Evolutionary conservation across 2,888 invertebrate genomes (phyloP), one percentile per base, ranked within the genome.

Genomic region (Lochmaea crataegi): DNA sequence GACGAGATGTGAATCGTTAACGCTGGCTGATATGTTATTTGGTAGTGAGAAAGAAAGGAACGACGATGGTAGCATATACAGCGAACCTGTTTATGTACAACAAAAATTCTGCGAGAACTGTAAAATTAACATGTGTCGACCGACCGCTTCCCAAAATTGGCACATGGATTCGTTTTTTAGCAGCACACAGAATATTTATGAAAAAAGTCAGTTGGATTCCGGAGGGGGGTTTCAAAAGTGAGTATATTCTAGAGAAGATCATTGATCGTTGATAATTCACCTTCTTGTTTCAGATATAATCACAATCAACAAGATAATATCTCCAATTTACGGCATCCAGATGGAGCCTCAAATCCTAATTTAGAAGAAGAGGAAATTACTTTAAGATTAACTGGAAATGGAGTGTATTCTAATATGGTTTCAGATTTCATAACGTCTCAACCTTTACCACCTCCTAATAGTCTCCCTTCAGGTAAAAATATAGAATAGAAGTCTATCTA

Each of bases 291-390:
- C 48, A 70, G 90, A 85, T 90, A 89, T 83, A 88, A 91, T 86
- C 82, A 90, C 83, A 83, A 89, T 82, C 79, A 89, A 86, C 77
- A 68, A 45, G 88, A 89, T 85, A 88, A 87, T 78, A 86, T 89
- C 76, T 94, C 94, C 48, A 92, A 93, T 74, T 86, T 96, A 68
- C 90, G 96, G 77, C 95, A 96, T 88, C 96, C 96, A 6, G 97
- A 97, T 82, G 96, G 96, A 63, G 96, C 97, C 66, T 97, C 96
- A 32, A 96, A 97, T 89, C 96, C 96, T 18, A 96, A 96, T 88
- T 89, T 97, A 81, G 90, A 91, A 81, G 90, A 91, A 81, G 90
- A 92, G 71, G 93, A 93, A 85, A 92, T 91, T 85, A 85, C 86
- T 68, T 89, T 89, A 80, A 88, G 91, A 82, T 85, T 90, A 78